Base-by-base conservation (phyloP, 1,140 invertebrate species). In the Drosophila mojavensis region DNA sequence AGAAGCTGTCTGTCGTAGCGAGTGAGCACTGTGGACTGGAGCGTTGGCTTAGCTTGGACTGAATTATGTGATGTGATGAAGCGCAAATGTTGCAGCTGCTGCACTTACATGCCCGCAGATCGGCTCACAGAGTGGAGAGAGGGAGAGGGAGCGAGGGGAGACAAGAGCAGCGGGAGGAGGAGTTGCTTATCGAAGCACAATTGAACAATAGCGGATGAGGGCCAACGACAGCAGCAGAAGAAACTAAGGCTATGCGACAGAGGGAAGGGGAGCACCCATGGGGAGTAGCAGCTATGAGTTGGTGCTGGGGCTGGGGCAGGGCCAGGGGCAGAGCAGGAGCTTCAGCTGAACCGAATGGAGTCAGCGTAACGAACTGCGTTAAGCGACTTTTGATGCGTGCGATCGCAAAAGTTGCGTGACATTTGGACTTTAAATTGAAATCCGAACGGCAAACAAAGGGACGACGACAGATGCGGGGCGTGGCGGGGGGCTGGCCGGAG, bases 311-410 rank as follows among this genome's bases (percentile, higher is more conserved):
- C 20, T n/a, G 15, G 3, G 1, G 41, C 5, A 28, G 6, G 24
- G 36, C 0, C 20, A 15, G 5, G 43, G 15, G 33, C 33, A 11
- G 11, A 20, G 45, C 11, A 13, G 26, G 2, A 10, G 47, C 9
- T 50, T 50, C 48, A 33, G n/a, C 1, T 7, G 30, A 39, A 11
- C 1, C 36, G 36, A 39, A 39, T 39, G 53, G 53, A 28, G 51
- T 0, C 17, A 51, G 33, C 17, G 30, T 11, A 26, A 33, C 20
- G 45, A n/a, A 24, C 45, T 33, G 20, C 28, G 45, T 10, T 54
- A 93, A 93, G 66, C 72, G 53, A 58, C 48, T 68, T 61, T 60
- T 33, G 24, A 61, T 68, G 65, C 56, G 56, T 53, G 48, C 58
- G 65, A 75, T 75, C 66, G 55, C 2, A 61, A 53, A 67, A 59